Evolutionary conservation across 2,797 vertebrate genomes (phyloP), one percentile per base, ranked within the genome.

Genomic region (Nannoperca australis): DNA sequence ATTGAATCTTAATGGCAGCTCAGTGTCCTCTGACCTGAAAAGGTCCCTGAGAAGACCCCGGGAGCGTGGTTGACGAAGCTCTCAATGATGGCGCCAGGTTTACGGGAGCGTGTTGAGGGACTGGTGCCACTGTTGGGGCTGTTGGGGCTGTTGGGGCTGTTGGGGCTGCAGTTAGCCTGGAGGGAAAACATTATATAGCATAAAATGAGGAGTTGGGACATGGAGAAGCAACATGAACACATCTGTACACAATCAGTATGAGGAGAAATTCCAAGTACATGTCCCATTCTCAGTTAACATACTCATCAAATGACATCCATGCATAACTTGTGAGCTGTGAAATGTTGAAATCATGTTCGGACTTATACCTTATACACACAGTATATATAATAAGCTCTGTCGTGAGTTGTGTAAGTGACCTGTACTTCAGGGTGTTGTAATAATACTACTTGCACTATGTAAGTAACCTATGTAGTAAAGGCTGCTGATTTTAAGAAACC

Each of bases 11-110:
- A 34, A 53, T 22, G 5, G 45, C 8, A 72, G 38, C 70, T 70
- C 36, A 5, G 9, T 34, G 56, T 64, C 47, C 40, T 2, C 85
- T 17, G 93, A 99, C 98, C 98, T 90, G 98, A 99, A 95, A 99
- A 99, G 42, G 98, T 99, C 94, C 98, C 98, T 90, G 98, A 99
- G 95, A 99, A 99, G 90, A 99, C 97, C 89, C 98, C 98, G 14
- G 98, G 98, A 83, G 98, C 98, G 11, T 99, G 98, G 95, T 99
- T 99, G 77, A 99, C 97, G 34, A 99, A 99, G 95, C 98, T 99
- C 94, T 99, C 98, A 15, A 99, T 99, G 88, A 99, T 97, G 1
- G 98, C 98, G 1, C 98, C 98, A 0, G 97, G 98, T 85, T 99
- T 99, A 68, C 98, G 97, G 88, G 97, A 97, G 47, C 97, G 97